Evolutionary conservation across 64 coral and sea anemone genomes (phyloP), one percentile per base, ranked within the genome.

Genomic region (Catalaphyllia jardinei): DNA sequence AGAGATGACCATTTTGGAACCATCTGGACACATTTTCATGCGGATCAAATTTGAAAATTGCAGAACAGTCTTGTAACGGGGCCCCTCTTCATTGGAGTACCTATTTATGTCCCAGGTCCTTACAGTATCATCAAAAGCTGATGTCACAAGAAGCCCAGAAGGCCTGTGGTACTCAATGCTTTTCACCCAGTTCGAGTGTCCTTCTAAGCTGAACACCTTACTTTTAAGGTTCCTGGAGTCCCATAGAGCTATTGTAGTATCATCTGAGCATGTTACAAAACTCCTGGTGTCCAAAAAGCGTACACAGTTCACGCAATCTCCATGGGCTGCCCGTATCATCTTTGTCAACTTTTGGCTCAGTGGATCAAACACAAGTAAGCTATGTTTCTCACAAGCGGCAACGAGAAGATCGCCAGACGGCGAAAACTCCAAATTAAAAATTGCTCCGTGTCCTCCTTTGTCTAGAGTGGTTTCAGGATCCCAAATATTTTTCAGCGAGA

Each of bases 191-290:
- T 75, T 92, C n/a, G 93, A 84, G 75, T 98, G 96, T 15, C 92
- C 95, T 39, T 88, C 83, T 52, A 98, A 72, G 24, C 86, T 89
- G 28, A 52, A 30, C 16, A 98, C 24, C 67, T 95, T 92, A 73
- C 61, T 77, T 42, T 67, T 91, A 24, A 99, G 83, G 87, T 91
- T 99, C n/a, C 97, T 87, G 55, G 86, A 38, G 63, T 99, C 97
- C 97, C 97, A 99, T 27, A 99, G 59, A 72, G 91, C 88, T 65
- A 99, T 88, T 24, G 90, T 95, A 18, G 83, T 87, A 89, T 99
- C 97, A 89, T 99, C 97, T 17, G 97, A 99, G 64, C 97, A 95
- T 3, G 90, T 99, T 20, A 95, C 90, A 95, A 99, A 99, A 54
- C n/a, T 87, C 46, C 91, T 87, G 7, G 87, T 86, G 77, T 99